Base-by-base conservation (phyloP, 2,888 invertebrate genomes). In the Acronicta alni region DNA sequence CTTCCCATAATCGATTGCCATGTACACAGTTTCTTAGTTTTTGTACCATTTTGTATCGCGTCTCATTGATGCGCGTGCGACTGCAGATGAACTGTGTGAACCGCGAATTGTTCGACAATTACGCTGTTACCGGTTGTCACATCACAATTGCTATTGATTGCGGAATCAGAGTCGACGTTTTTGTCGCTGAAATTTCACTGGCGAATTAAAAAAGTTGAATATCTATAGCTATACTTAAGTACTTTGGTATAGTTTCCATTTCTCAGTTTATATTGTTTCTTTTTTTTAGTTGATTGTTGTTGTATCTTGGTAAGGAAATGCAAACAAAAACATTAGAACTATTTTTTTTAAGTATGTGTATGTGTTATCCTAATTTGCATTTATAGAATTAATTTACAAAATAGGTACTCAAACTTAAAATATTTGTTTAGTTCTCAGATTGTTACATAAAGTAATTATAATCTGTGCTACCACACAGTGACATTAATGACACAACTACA, bases 91-190 rank as follows among this genome's bases (percentile, higher is more conserved):
- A 70, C 55, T 55, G 64, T 70, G 71, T 47, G 71, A 72, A 67
- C 39, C 14, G 7, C 26, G 35, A 26, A 74, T 74, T 74, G 68
- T 74, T 72, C 54, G 23, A 48, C 58, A 58, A 63, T 70, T 59
- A 67, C 48, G 32, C 16, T 61, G 51, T 52, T 70, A 55, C 61
- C 52, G 53, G 55, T 57, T 59, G 61, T 58, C 42, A 53, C 8
- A 59, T 37, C 37, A 62, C 71, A 73, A 71, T 71, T 46, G 47
- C 45, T 56, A 62, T 62, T 71, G 49, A 67, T 65, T 47, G 56
- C 26, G 6, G 38, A 58, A 41, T 57, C 23, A 62, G 18, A 30
- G 45, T n/a, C 42, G 17, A n/a, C 6, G 47, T 71, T 73, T 64
- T 70, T 71, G 45, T 15, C 12, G 9, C 14, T 18, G 41, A 48